Evolutionary conservation across 2,113 vertebrate species (phyloP).

Genomic region (Solea senegalensis): DNA sequence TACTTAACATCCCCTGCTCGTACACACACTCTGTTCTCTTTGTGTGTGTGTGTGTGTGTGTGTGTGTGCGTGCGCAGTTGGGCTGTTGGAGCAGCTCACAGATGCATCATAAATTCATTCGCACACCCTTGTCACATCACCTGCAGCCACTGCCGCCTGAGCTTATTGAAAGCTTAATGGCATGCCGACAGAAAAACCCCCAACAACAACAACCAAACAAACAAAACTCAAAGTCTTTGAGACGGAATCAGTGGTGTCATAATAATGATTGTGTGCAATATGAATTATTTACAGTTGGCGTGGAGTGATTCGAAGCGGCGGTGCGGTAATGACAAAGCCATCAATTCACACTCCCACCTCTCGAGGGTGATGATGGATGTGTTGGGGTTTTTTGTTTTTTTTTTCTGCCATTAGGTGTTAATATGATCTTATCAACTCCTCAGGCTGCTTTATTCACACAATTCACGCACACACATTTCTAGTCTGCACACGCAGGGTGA

Average conservation of each 20-base stretch:
- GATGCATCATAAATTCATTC: constrained; percentile 6
- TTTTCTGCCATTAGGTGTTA: constrained; percentile 27
- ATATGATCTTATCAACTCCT: constrained; percentile 24
- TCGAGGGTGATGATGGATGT: constrained; percentile 7
- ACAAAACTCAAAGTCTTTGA: neutral
- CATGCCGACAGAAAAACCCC: neutral
- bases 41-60: no score
- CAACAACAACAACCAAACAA: no score
- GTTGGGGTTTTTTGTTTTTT: neutral
- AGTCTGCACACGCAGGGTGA: neutral
- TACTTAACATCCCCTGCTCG: neutral
- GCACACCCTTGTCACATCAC: neutral
- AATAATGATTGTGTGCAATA: neutral
- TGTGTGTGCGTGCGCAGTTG: no score
- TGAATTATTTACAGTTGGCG: constrained; percentile 25
- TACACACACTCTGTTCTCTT: neutral
- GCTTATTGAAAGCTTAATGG: constrained; percentile 45
- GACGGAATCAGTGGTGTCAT: neutral
- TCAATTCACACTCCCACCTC: constrained; percentile 8
- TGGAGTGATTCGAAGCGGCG: neutral
- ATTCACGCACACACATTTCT: neutral
- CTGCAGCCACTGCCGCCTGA: constrained; percentile 4
- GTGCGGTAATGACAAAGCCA: neutral
- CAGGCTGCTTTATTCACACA: neutral
- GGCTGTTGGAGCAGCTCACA: constrained; percentile 1